phyloP scores from a whole-genome alignment of 2,113 vertebrate species.

The Platichthys flesus region DNA sequence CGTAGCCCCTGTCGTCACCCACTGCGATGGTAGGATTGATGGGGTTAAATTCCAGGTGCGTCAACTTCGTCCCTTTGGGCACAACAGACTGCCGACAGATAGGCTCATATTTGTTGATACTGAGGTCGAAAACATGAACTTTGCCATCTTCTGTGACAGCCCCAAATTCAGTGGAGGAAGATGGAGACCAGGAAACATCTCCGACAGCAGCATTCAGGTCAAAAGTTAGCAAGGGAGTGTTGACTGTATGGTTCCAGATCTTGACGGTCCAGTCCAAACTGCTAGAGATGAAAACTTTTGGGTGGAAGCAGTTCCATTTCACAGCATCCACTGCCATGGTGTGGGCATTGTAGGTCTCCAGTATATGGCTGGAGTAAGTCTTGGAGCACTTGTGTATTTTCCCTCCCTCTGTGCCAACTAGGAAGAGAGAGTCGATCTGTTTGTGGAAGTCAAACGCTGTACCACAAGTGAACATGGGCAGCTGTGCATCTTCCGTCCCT shows the following conservation, averaged over 20 bases:
- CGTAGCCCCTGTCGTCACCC: slow-evolving; percentile 86
- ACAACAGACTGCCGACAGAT: slow-evolving; percentile 90
- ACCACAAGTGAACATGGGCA: slow-evolving; percentile 83
- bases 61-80: slow-evolving; percentile 87
- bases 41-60: slow-evolving; percentile 91
- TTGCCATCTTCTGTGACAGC: slow-evolving; percentile 85
- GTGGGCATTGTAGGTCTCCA: slow-evolving; percentile 92
- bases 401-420: slow-evolving; percentile 93
- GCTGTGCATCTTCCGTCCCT: slow-evolving; percentile 75
- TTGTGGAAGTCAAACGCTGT: slow-evolving; percentile 94
- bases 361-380: slow-evolving; percentile 90
- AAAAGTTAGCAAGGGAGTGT: slow-evolving; percentile 90
- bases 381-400: slow-evolving; percentile 99
- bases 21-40: slow-evolving; percentile 88
- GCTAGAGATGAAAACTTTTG: slow-evolving; percentile 94
- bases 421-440: slow-evolving; percentile 91
- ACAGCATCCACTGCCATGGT: slow-evolving; percentile 90
- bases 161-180: slow-evolving; percentile 92
- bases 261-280: slow-evolving; percentile 96
- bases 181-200: slow-evolving; percentile 92
- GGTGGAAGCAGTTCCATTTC: slow-evolving; percentile 93
- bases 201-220: slow-evolving; percentile 88
- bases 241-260: slow-evolving; percentile 96
- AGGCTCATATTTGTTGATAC: slow-evolving; percentile 89
- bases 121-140: slow-evolving; percentile 94